Conservation (phyloP, 2,113 vertebrate genomes). For the Fulica atra region DNA sequence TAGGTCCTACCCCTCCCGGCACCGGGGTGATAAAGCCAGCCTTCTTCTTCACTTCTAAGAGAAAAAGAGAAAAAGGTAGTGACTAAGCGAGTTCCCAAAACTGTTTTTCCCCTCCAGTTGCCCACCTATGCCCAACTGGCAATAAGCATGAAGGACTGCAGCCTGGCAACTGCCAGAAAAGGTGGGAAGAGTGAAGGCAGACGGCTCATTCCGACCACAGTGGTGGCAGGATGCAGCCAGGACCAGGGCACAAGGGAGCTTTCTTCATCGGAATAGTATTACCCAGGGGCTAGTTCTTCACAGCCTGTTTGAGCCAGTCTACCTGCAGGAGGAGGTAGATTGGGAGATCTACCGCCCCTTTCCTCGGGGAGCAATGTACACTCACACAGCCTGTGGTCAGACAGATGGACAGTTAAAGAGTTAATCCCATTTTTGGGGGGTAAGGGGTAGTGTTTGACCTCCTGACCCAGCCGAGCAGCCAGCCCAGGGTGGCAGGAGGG, state of each 20-base stretch:
- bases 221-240: neutral
- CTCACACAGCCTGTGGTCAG: neutral
- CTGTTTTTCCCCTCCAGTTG: neutral
- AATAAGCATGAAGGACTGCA: neutral
- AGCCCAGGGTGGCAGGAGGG: no score
- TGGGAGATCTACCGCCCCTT: neutral
- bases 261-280: neutral
- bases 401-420: neutral
- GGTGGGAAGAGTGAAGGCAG: neutral
- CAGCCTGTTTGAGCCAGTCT: neutral
- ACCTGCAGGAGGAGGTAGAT: neutral
- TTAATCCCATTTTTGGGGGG: neutral
- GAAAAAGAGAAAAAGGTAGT: constrained; percentile 37
- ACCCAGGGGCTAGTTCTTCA: neutral
- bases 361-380: neutral
- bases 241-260: fast-evolving
- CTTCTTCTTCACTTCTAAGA: constrained; percentile 88
- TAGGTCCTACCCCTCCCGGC: constrained; percentile 89
- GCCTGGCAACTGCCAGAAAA: neutral
- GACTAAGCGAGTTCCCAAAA: neutral
- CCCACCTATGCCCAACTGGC: fast-evolving
- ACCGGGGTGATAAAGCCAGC: constrained; percentile 90
- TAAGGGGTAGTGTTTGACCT: neutral
- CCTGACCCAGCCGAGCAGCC: neutral
- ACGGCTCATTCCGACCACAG: fast-evolving